Evolutionary conservation across 2,888 invertebrate species (phyloP).

Genomic region (Chesias legatella): DNA sequence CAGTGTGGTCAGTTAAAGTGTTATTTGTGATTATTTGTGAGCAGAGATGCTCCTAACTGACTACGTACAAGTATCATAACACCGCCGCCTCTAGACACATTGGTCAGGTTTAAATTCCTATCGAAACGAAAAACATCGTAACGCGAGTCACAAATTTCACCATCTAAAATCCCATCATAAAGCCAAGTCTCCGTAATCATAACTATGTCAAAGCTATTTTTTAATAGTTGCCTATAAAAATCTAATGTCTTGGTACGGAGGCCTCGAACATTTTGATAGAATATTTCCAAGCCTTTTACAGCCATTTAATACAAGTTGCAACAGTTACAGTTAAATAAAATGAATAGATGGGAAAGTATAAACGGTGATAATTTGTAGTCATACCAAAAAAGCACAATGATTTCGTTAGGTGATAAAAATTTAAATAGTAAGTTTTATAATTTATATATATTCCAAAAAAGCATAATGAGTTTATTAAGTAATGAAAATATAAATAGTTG

Average conservation of each 20-base stretch:
- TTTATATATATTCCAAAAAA: too few species aligned
- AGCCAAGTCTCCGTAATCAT: constrained; percentile 2
- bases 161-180: neutral
- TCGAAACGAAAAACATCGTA: constrained; percentile 1
- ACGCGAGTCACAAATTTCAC: neutral
- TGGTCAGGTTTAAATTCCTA: neutral
- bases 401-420: too few species aligned
- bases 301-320: neutral
- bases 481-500: too few species aligned
- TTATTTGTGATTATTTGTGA: too few species aligned
- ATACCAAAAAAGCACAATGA: too few species aligned
- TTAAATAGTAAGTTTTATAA: too few species aligned
- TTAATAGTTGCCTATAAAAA: neutral
- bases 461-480: too few species aligned
- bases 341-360: neutral
- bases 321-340: neutral
- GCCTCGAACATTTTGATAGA: constrained; percentile 4
- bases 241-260: constrained; percentile 1
- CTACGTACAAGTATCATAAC: constrained; percentile 1
- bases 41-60: too few species aligned
- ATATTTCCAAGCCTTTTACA: neutral
- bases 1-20: too few species aligned
- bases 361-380: too few species aligned
- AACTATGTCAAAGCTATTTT: constrained; percentile 1
- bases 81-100: neutral